phyloP scores from a whole-genome alignment of 2,797 vertebrate genomes.

The Tragopan temminckii region DNA sequence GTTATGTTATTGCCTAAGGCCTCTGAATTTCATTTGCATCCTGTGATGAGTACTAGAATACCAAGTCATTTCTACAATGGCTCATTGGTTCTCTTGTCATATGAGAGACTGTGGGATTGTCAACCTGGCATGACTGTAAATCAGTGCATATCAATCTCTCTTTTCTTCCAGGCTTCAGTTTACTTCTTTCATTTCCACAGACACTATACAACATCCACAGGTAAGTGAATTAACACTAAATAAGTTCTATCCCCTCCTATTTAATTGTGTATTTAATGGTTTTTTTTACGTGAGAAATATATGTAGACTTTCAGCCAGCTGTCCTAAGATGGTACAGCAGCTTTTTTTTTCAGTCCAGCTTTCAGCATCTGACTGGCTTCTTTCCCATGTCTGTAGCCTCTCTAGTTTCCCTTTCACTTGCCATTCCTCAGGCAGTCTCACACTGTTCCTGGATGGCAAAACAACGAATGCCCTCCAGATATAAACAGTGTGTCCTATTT shows the following conservation, averaged over 20 bases:
- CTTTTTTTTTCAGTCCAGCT: neutral
- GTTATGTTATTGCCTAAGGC: neutral
- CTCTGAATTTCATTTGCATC: neutral
- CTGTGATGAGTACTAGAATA: neutral
- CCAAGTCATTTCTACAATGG: neutral
- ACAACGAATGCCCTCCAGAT: neutral
- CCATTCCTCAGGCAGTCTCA: neutral
- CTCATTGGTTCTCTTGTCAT: neutral
- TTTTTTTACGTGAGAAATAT: neutral
- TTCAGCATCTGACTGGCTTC: neutral
- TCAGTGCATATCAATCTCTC: conserved; percentile 28
- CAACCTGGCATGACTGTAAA: neutral
- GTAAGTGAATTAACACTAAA: conserved; percentile 46
- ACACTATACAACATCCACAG: conserved; percentile 72
- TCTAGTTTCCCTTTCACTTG: neutral
- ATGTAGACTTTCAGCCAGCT: neutral
- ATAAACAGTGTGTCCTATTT: neutral
- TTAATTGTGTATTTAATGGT: neutral
- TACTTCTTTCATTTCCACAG: conserved; percentile 73
- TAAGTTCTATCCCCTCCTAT: neutral
- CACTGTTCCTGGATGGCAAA: neutral
- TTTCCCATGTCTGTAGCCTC: neutral
- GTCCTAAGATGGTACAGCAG: neutral
- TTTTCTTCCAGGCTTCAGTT: conserved; percentile 69
- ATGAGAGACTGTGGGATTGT: neutral